A percentile compares a stretch with the other conserved stretches of the same genome.
These are phyloP conservation scores for Strigops habroptila DNA, from an alignment of 2,113 vertebrate species.

Conservation along the genomic window DNA sequence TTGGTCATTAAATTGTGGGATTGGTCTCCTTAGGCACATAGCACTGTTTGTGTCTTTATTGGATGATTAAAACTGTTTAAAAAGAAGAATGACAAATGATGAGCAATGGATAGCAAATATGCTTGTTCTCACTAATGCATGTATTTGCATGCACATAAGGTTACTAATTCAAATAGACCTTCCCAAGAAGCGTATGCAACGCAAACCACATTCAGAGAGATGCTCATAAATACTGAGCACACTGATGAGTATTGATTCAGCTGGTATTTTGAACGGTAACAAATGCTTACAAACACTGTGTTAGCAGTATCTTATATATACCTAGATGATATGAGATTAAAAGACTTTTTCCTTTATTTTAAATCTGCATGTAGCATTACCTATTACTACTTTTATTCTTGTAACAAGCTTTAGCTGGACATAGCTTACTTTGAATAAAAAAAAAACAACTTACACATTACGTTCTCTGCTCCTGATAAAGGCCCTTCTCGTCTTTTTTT, in stretches of 20 bases:
- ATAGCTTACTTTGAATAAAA: neutral
- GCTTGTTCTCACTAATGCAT: neutral
- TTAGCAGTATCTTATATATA: neutral
- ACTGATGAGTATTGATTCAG: neutral
- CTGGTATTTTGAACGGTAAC: neutral
- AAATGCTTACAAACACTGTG: neutral
- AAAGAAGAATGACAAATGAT: neutral
- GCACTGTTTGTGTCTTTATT: neutral
- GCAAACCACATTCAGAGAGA: neutral
- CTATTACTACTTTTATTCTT: neutral
- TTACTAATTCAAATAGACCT: neutral
- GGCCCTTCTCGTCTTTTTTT: neutral
- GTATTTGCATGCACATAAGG: neutral
- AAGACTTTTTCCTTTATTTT: neutral
- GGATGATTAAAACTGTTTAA: neutral
- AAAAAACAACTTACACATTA: neutral
- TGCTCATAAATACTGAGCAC: neutral
- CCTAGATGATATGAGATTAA: neutral
- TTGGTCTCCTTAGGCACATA: neutral
- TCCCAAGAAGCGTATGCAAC: neutral
- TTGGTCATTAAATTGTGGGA: neutral
- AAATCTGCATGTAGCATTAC: neutral
- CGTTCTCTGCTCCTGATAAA: neutral
- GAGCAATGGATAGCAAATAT: neutral
- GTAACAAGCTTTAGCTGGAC: neutral